Conservation (phyloP, 2,797 vertebrate genomes). For the Hozukius guyotensis region DNA sequence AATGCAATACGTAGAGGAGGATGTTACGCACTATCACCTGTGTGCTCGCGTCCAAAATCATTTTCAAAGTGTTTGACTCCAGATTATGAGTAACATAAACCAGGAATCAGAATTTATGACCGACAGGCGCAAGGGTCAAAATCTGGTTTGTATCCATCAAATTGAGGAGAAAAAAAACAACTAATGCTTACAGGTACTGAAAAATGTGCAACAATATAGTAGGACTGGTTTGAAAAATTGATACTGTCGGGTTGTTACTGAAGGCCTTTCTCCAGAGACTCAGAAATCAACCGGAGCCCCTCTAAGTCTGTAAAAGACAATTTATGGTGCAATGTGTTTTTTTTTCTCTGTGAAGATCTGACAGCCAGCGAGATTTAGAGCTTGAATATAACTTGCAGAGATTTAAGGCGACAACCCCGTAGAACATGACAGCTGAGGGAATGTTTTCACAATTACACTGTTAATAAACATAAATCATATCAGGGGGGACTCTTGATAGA, state of each 20-base stretch:
- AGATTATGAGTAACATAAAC: constrained; percentile 71
- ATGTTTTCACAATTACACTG: constrained; percentile 57
- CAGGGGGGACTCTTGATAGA: not conserved
- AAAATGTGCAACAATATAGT: constrained; percentile 49
- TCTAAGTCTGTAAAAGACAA: constrained; percentile 54
- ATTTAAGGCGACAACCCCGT: constrained; percentile 67
- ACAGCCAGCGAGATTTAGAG: constrained; percentile 66
- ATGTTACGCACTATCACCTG: constrained; percentile 48
- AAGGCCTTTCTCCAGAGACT: constrained; percentile 56
- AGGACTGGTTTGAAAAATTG: constrained; percentile 56
- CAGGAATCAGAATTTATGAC: constrained; percentile 74
- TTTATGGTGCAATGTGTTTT: constrained; percentile 67
- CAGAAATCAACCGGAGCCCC: constrained; percentile 60
- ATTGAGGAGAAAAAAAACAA: constrained; percentile 8
- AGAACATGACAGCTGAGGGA: constrained; percentile 60
- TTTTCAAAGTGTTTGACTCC: constrained; percentile 64
- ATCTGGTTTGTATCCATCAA: constrained; percentile 79
- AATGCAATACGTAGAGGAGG: constrained; percentile 54
- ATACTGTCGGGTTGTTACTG: constrained; percentile 53
- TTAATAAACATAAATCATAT: constrained; percentile 57
- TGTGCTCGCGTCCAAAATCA: constrained; percentile 39
- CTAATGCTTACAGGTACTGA: constrained; percentile 40
- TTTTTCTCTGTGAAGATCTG: constrained; percentile 56
- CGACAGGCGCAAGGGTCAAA: constrained; percentile 73
- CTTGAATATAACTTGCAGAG: constrained; percentile 58